These are phyloP conservation scores for Cossypha polioptera DNA, from an alignment of 2,797 vertebrate genomes.

Conservation along the genomic window DNA sequence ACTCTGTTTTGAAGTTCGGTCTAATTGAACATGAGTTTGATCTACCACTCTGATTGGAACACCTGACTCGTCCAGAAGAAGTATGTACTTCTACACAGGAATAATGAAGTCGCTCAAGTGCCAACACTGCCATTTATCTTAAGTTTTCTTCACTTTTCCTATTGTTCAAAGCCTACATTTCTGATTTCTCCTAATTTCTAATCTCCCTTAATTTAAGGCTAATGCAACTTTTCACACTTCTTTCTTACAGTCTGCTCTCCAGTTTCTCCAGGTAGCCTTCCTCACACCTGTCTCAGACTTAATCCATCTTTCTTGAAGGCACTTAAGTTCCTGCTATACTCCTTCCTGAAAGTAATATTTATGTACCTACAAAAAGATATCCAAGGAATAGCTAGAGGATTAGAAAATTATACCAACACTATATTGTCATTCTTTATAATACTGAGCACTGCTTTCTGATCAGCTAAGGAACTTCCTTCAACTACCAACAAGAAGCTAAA, in stretches of 20 bases:
- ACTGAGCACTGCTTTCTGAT: not conserved
- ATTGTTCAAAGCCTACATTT: not conserved
- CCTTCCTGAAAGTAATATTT: not conserved
- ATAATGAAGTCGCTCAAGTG: not conserved
- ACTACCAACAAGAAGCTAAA: not conserved
- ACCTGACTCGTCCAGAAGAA: not conserved
- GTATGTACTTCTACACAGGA: not conserved
- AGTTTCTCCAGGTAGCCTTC: not conserved
- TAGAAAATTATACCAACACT: not conserved
- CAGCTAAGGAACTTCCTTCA: not conserved
- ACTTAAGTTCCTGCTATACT: not conserved
- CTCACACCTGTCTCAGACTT: not conserved
- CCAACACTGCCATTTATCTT: not conserved
- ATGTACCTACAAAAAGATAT: not conserved
- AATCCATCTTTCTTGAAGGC: not conserved
- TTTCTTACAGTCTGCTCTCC: not conserved
- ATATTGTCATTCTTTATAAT: not conserved
- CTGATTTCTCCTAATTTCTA: not conserved
- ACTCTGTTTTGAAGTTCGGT: not conserved
- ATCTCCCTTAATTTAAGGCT: not conserved
- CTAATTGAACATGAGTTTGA: rapidly evolving
- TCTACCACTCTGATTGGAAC: not conserved
- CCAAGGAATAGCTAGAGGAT: not conserved
- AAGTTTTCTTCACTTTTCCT: not conserved
- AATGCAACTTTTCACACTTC: not conserved